These are phyloP conservation scores for Cyclargus thomasi DNA, from an alignment of 1,140 invertebrate genomes.

Conservation along the genomic window DNA sequence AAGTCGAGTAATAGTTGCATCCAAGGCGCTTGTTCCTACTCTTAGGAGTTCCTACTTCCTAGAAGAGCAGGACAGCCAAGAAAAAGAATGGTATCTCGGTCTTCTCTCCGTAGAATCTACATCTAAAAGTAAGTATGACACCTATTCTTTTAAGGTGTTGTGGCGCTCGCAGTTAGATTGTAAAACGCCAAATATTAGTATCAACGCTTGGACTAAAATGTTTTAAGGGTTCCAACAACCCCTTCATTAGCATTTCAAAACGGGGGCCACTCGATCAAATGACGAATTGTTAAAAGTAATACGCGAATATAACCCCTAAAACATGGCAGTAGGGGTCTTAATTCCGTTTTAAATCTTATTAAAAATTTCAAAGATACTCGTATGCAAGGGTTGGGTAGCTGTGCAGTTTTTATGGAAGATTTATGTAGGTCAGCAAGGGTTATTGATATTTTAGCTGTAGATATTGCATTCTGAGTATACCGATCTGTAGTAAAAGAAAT, in stretches of 20 bases:
- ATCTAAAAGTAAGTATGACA: too few relatives aligned
- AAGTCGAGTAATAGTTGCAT: too few relatives aligned
- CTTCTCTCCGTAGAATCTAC: too few relatives aligned
- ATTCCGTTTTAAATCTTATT: not conserved
- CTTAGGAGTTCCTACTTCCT: too few relatives aligned
- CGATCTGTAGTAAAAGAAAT: too few relatives aligned
- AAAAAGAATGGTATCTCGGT: too few relatives aligned
- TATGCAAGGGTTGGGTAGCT: conserved; percentile 6
- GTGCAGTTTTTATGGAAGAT: conserved; percentile 33
- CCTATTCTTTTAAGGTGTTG: too few relatives aligned
- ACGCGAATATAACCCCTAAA: conserved; percentile 15
- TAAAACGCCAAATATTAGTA: too few relatives aligned
- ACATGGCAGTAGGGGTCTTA: not conserved
- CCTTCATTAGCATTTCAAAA: conserved; percentile 60
- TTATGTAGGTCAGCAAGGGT: conserved; percentile 34
- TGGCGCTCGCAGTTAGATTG: too few relatives aligned
- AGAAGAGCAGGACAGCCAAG: too few relatives aligned
- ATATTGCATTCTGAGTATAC: not conserved
- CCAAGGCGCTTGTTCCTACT: too few relatives aligned
- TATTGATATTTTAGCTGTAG: not conserved
- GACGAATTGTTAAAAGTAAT: conserved; percentile 23
- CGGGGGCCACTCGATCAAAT: conserved; percentile 46
- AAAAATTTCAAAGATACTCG: not conserved
- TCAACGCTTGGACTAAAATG: conserved; percentile 31
- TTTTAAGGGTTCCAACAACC: conserved; percentile 33